These are phyloP conservation scores for Thalassophryne amazonica DNA, from an alignment of 2,797 vertebrate genomes.

Conservation along the genomic window DNA sequence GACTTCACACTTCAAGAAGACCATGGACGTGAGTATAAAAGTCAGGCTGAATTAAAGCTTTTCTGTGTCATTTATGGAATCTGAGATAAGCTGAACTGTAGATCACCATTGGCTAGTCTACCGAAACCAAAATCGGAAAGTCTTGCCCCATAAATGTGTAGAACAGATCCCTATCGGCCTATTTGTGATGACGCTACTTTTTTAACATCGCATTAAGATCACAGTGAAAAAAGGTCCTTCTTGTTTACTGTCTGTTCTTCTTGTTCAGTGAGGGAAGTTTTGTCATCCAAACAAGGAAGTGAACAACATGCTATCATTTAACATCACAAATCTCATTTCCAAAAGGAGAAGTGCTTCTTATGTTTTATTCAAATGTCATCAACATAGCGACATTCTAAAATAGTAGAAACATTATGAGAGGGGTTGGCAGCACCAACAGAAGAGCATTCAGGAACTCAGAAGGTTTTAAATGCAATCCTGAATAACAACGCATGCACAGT, in stretches of 20 bases:
- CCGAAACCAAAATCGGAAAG: no score
- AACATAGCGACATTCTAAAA: no score
- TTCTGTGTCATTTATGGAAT: no score
- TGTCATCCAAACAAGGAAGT: neutral
- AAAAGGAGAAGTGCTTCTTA: slow-evolving; percentile 32
- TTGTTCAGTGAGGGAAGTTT: slow-evolving; percentile 40
- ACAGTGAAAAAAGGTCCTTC: neutral
- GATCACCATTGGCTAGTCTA: no score
- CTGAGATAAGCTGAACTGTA: no score
- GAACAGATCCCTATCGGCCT: no score
- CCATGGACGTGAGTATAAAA: slow-evolving; percentile 85
- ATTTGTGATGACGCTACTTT: no score
- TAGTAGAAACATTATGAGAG: no score
- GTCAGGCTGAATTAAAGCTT: neutral
- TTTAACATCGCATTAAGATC: slow-evolving; percentile 14
- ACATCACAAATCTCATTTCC: fast-evolving
- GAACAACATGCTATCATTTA: neutral
- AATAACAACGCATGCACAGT: no score
- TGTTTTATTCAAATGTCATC: neutral
- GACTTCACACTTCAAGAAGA: slow-evolving; percentile 87
- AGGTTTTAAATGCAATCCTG: no score
- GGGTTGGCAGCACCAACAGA: neutral
- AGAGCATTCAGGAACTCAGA: no score
- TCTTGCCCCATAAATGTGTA: no score
- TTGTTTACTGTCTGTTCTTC: slow-evolving; percentile 18